Evolutionary conservation across 2,797 vertebrate species (phyloP), one percentile per base, ranked within the genome.

Genomic region (Lepilemur septentrionalis): DNA sequence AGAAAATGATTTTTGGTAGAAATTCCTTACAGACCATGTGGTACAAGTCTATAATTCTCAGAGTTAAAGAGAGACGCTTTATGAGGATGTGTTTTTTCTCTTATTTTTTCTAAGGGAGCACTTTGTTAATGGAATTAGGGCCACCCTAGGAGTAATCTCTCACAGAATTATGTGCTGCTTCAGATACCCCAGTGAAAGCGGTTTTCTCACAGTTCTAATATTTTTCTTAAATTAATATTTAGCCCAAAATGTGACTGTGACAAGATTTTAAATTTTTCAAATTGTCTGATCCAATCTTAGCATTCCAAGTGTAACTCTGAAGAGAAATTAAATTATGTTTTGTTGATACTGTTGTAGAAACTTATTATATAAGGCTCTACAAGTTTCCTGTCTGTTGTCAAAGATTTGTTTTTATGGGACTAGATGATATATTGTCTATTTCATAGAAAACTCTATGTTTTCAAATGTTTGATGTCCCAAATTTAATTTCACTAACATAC

Each of bases 401-500:
- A 76, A 84, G 13, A 90, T 96, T 95, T 93, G n/a, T 70, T 76
- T 94, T 93, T 84, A 70, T 38, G 41, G 17, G 32, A 52, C 52
- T n/a, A 25, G 65, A 93, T 85, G 81, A 88, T 88, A n/a, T 41
- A 88, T 61, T 65, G 30, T 48, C 7, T 13, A 59, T 93, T 91
- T 95, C 52, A 76, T 35, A 65, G 38, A 72, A 92, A 94, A 83
- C 70, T 59, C 73, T 79, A 1, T 85, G 69, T 76, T 96, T 94
- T 95, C 75, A 73, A 63, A 50, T 50, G 86, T 86, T 73, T 87
- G 57, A 89, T 70, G 46, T 46, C 12, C 10, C 52, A 86, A 93
- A 94, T 92, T 96, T 82, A 63, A 79, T 96, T 96, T 96, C 35
- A 11, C 55, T 82, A 30, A 41, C 10, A 65, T 79, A 38, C 52